These are phyloP conservation scores for Artibeus jamaicensis DNA, from an alignment of 2,797 vertebrate genomes.

Conservation along the genomic window DNA sequence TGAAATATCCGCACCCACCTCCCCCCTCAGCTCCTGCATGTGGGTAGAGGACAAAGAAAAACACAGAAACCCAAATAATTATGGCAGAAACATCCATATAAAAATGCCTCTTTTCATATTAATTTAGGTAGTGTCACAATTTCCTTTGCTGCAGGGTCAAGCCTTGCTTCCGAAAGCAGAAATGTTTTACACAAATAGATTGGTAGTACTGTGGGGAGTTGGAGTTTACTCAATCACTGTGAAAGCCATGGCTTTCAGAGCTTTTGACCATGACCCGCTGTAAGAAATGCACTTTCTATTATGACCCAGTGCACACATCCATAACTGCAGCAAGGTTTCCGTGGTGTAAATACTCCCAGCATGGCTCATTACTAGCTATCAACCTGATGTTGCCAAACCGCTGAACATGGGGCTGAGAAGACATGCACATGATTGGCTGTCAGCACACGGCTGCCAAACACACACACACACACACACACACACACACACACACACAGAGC, in stretches of 20 bases:
- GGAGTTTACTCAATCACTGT: slow-evolving; percentile 2
- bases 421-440: background rate
- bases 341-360: background rate
- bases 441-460: background rate
- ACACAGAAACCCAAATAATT: background rate
- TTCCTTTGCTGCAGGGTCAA: background rate
- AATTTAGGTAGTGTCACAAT: background rate
- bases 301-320: background rate
- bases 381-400: background rate
- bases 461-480: background rate
- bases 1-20: background rate
- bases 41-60: background rate
- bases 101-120: slow-evolving; percentile 33
- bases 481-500: background rate
- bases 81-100: background rate
- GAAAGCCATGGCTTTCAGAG: background rate
- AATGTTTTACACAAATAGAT: slow-evolving; percentile 26
- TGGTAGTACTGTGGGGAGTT: background rate
- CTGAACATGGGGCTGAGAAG: background rate
- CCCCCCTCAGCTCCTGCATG: background rate
- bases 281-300: slow-evolving; percentile 41
- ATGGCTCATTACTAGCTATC: background rate
- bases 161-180: background rate
- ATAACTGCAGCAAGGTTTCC: background rate
- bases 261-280: background rate